Evolutionary conservation across 2,113 vertebrate genomes (phyloP), one percentile per base, ranked within the genome.

Genomic region (Gymnocephalus cernua): DNA sequence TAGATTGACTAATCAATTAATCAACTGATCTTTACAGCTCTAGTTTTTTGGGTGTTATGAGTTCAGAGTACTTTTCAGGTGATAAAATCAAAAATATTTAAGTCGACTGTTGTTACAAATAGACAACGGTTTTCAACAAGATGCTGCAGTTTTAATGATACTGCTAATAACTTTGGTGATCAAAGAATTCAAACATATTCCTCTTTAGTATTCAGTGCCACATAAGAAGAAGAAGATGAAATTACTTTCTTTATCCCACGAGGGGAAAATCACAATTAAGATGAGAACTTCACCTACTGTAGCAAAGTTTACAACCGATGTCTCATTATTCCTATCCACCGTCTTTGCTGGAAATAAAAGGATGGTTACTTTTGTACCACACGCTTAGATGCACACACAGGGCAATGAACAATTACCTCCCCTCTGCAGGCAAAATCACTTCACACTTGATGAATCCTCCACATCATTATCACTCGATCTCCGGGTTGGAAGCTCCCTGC

Each of bases 381-480:
- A 54, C 57, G 27, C 62, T 45, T 61, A 13, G 29, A 64, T 48
- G 35, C 53, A 25, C 54, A 65, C 71, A 21, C 56, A 50, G 48
- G 15, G 18, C 0, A 0, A 66, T 66, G 70, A 74, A 74, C 74
- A 54, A 51, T 75, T 84, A 72, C 59, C 27, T 53, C 23, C 19
- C 38, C 58, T 74, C 61, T 80, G 51, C 66, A 56, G 67, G 66
- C 48, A 74, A 71, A 65, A 67, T 74, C 29, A 80, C 68, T 77
- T 83, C 74, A 61, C 58, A 74, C 65, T 72, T 83, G 72, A 81
- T 76, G 51, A 86, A 80, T 80, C 45, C 14, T 78, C 58, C 50
- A 66, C 85, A 62, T 80, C 62, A 58, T 80, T 85, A 83, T 88
- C 68, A 56, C 82, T 77, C 64, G 2, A 63, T 69, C 65, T 83